Conservation (phyloP, 2,113 vertebrate species). For the Speoplatyrhinus poulsoni region DNA sequence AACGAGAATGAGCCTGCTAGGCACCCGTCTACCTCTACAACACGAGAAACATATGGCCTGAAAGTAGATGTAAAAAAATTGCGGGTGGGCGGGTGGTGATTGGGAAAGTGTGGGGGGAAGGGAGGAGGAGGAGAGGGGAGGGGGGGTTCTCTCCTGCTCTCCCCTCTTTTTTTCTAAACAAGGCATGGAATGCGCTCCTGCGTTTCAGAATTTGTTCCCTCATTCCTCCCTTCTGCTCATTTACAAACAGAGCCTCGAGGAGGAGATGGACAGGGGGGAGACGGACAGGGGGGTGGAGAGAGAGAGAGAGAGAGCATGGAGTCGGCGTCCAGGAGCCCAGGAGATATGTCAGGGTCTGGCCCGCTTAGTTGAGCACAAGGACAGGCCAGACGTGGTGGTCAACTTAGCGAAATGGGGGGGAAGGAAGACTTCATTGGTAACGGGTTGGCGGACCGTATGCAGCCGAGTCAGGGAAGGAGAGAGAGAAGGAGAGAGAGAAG, state of each 20-base stretch:
- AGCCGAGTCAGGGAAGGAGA: constrained; percentile 24
- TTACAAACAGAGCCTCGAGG: constrained; percentile 64
- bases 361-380: constrained; percentile 30
- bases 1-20: not conserved
- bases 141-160: constrained; percentile 54
- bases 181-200: constrained; percentile 82
- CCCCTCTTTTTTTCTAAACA: constrained; percentile 75
- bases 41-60: constrained; percentile 52
- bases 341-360: constrained; percentile 42
- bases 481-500: constrained; percentile 19
- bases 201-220: constrained; percentile 76
- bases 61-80: constrained; percentile 44
- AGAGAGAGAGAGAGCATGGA: constrained; percentile 12
- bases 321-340: constrained; percentile 25
- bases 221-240: constrained; percentile 68
- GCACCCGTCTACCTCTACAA: constrained; percentile 16
- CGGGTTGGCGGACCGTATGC: constrained; percentile 34
- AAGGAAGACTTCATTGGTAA: constrained; percentile 46
- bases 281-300: constrained; percentile 24
- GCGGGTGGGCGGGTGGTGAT: not conserved
- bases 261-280: constrained; percentile 31
- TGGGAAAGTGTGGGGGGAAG: not conserved
- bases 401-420: constrained; percentile 35
- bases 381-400: constrained; percentile 16
- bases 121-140: constrained; percentile 1